phyloP scores from a whole-genome alignment of 2,797 vertebrate genomes.

The Novumbra hubbsi region DNA sequence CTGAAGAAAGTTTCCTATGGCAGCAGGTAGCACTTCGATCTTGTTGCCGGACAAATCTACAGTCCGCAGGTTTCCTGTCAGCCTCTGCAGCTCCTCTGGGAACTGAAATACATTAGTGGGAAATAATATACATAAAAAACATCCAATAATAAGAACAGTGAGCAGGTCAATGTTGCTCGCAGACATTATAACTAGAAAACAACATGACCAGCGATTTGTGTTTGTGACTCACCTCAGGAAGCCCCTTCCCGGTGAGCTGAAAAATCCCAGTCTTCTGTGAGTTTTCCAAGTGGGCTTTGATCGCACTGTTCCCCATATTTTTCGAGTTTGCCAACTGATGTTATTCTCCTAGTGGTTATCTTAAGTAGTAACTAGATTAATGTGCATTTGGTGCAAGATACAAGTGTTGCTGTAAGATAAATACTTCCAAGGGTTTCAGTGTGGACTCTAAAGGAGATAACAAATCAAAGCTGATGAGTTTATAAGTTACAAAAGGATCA shows the following conservation, averaged over 20 bases:
- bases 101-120: constrained; percentile 71
- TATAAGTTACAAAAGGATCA: neutral
- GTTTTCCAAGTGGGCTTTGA: constrained; percentile 95
- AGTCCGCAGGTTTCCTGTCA: constrained; percentile 86
- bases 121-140: neutral
- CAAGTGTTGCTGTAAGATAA: neutral
- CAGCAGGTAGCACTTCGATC: constrained; percentile 83
- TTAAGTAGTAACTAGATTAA: neutral
- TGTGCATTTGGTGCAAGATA: neutral
- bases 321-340: neutral
- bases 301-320: constrained; percentile 92
- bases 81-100: constrained; percentile 90
- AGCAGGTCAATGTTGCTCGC: neutral
- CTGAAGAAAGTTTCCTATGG: constrained; percentile 86
- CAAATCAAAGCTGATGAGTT: neutral
- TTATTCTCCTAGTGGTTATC: neutral
- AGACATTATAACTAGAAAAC: neutral
- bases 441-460: neutral
- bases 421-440: neutral
- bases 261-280: constrained; percentile 97
- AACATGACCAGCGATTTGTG: neutral
- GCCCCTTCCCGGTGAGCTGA: constrained; percentile 87
- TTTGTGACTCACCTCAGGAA: constrained; percentile 82
- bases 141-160: neutral
- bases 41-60: constrained; percentile 92